Percentiles rank a stretch among this genome's conserved stretches.
Conservation (phyloP, 2,888 invertebrate species). For the Dryobota labecula region DNA sequence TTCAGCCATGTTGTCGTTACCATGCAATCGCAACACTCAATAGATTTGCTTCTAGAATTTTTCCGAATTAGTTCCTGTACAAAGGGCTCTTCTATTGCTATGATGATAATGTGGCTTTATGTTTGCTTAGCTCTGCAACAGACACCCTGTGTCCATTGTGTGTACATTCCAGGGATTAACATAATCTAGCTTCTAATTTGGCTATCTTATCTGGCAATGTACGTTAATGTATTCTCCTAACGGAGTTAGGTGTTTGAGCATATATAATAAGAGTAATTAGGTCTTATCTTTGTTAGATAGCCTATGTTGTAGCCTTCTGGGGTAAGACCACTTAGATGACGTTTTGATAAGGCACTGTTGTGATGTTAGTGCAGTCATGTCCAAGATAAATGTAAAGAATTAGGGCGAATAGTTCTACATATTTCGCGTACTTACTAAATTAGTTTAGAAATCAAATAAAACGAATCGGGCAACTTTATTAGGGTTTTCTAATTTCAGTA, state of each 20-base stretch:
- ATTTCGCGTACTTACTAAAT: background rate
- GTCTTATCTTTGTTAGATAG: background rate
- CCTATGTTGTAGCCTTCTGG: background rate
- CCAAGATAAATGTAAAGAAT: background rate
- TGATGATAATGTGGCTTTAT: background rate
- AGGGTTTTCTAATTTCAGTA: background rate
- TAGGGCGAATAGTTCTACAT: background rate
- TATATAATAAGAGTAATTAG: constrained; percentile 14
- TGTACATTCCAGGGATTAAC: background rate
- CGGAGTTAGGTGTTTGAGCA: constrained; percentile 22
- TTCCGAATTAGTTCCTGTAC: too few species aligned
- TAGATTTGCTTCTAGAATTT: too few species aligned
- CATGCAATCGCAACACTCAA: too few species aligned
- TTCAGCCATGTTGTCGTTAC: background rate
- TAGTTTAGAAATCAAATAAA: background rate
- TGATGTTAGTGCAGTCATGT: background rate
- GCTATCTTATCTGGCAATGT: constrained; percentile 10
- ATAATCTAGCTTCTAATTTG: background rate
- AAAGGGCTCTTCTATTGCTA: background rate
- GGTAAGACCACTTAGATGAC: background rate
- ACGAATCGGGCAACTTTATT: background rate
- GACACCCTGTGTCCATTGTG: background rate
- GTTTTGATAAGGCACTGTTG: background rate
- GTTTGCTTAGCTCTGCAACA: background rate
- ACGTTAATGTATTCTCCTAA: too few species aligned